Conservation (phyloP, 2,113 vertebrate genomes). For the Callipepla californica region DNA sequence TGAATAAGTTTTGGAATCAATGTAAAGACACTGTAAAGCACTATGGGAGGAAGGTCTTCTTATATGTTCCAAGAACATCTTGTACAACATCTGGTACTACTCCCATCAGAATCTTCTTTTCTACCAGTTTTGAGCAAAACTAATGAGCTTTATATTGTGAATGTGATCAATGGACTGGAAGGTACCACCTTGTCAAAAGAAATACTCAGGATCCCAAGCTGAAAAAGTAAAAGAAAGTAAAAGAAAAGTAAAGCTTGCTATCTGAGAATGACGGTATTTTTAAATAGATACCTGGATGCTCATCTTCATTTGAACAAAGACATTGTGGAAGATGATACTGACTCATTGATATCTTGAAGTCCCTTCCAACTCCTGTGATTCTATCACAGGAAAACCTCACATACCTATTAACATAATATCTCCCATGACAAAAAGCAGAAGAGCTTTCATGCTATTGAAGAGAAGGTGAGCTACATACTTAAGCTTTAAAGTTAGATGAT, state of each 20-base stretch:
- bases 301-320: neutral
- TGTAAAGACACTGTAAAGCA: neutral
- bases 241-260: neutral
- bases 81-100: accelerated
- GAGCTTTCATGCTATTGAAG: neutral
- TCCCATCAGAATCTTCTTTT: neutral
- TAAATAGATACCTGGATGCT: neutral
- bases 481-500: neutral
- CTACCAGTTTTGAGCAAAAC: neutral
- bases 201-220: neutral
- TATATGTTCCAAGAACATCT: neutral
- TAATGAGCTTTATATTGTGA: neutral
- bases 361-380: no score
- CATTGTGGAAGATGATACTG: neutral
- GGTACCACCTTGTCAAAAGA: neutral
- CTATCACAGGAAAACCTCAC: neutral
- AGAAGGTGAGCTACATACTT: neutral
- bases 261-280: neutral
- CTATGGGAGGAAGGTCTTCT: accelerated
- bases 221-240: neutral
- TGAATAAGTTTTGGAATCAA: neutral
- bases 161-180: neutral
- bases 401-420: neutral
- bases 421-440: neutral
- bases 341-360: no score